phyloP scores from a whole-genome alignment of 2,797 vertebrate genomes.

The Karalla daura region DNA sequence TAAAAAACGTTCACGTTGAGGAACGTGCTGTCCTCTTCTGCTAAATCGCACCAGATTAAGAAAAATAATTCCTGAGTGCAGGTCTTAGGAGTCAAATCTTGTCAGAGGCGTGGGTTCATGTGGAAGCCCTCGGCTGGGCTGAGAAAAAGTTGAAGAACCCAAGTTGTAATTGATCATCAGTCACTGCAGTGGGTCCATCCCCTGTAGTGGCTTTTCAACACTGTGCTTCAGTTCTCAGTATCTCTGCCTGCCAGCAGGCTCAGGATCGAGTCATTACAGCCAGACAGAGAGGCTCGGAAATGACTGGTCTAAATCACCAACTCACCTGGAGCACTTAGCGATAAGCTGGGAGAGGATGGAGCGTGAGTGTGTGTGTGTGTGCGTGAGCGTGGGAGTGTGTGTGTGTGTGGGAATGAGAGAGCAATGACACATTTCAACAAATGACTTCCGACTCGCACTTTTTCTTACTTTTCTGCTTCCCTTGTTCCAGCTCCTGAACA shows the following conservation, averaged over 20 bases:
- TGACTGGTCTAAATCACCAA: conserved; percentile 72
- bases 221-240: conserved; percentile 56
- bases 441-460: conserved; percentile 22
- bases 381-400: conserved; percentile 15
- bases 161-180: conserved; percentile 61
- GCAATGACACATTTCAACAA: conserved; percentile 27
- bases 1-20: too few relatives aligned
- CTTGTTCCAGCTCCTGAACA: background rate
- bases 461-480: conserved; percentile 11
- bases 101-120: conserved; percentile 31
- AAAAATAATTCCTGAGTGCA: conserved; percentile 2
- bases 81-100: conserved; percentile 19
- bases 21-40: background rate
- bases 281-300: conserved; percentile 59
- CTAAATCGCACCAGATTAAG: background rate
- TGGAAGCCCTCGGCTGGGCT: background rate
- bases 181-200: conserved; percentile 49
- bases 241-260: conserved; percentile 63
- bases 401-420: conserved; percentile 7
- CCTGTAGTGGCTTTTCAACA: conserved; percentile 52
- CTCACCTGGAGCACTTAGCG: conserved; percentile 71
- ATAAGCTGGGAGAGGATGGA: conserved; percentile 55
- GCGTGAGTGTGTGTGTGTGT: conserved; percentile 24
- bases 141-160: conserved; percentile 11
- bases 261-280: conserved; percentile 63